These are phyloP conservation scores for Macrosoma leucophasiata DNA, from an alignment of 2,888 invertebrate genomes.

Conservation along the genomic window DNA sequence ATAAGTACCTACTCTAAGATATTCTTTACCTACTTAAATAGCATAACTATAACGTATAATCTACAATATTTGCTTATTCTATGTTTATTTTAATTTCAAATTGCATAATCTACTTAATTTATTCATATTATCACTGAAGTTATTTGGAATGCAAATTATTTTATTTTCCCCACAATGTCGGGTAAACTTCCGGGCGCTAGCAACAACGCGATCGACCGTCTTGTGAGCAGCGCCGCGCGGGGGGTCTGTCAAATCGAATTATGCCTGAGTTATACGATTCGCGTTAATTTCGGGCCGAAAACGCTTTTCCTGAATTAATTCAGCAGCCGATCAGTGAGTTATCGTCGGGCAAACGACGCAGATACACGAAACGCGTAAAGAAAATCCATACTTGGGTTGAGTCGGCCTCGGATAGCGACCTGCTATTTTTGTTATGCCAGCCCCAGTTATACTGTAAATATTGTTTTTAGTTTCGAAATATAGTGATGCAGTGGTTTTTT, in stretches of 20 bases:
- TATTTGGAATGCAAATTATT: too few species aligned
- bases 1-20: too few species aligned
- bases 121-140: too few species aligned
- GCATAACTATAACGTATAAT: too few species aligned
- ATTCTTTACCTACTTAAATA: too few species aligned
- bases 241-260: slow-evolving; percentile 61
- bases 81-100: too few species aligned
- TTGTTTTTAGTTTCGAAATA: slow-evolving; percentile 61
- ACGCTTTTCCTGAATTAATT: slow-evolving; percentile 55
- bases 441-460: slow-evolving; percentile 64
- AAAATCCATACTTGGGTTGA: too few species aligned
- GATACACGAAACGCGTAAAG: slow-evolving; percentile 32
- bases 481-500: slow-evolving; percentile 39
- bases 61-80: too few species aligned
- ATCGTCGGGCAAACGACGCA: slow-evolving; percentile 30
- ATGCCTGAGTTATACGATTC: slow-evolving; percentile 41
- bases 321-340: slow-evolving; percentile 32
- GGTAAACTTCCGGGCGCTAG: slow-evolving; percentile 33
- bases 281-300: slow-evolving; percentile 48
- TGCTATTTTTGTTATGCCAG: slow-evolving; percentile 69
- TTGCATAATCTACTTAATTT: too few species aligned
- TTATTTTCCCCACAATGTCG: slow-evolving; percentile 14
- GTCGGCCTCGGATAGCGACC: slow-evolving; percentile 8
- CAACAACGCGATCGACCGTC: slow-evolving; percentile 63
- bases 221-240: slow-evolving; percentile 27